A percentile compares a stretch with the other conserved stretches of the same genome.
Conservation (phyloP, 2,888 invertebrate genomes). For the Masnerella sp. region DNA sequence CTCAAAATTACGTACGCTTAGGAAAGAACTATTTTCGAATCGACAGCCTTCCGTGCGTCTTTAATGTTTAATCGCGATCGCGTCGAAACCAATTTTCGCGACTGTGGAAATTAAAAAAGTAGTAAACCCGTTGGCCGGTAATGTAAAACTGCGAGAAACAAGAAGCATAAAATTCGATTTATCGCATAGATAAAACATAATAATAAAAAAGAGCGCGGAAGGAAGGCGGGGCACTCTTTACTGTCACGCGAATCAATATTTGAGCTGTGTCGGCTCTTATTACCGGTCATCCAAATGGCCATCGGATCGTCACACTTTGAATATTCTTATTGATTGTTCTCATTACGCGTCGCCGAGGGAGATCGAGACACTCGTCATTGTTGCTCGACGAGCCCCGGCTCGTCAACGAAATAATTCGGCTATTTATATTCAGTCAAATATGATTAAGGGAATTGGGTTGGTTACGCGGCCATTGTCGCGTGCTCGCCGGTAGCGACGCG, state of each 20-base stretch:
- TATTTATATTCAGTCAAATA: slow-evolving; percentile 58
- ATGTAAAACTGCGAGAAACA: too few species aligned
- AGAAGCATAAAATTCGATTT: too few species aligned
- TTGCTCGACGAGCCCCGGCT: slow-evolving; percentile 21
- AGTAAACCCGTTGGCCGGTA: too few species aligned
- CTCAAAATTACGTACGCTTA: too few species aligned
- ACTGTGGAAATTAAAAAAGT: too few species aligned
- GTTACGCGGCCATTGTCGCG: slow-evolving; percentile 30
- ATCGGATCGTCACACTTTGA: slow-evolving; percentile 53
- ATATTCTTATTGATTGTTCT: slow-evolving; percentile 56
- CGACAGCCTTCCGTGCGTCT: too few species aligned
- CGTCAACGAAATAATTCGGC: slow-evolving; percentile 44
- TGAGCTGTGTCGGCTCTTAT: slow-evolving; percentile 64
- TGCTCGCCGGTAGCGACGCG: slow-evolving; percentile 15
- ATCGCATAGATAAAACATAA: too few species aligned
- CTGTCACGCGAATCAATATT: slow-evolving; percentile 72
- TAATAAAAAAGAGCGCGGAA: slow-evolving; percentile 22
- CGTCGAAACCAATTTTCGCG: background rate
- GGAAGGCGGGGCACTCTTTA: slow-evolving; percentile 67
- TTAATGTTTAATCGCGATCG: too few species aligned
- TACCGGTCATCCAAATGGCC: slow-evolving; percentile 62
- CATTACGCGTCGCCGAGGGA: slow-evolving; percentile 37
- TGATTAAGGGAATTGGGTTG: slow-evolving; percentile 50
- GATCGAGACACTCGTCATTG: slow-evolving; percentile 43
- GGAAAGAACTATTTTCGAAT: too few species aligned